phyloP scores from a whole-genome alignment of 2,888 invertebrate genomes.

The Ennomos erosarius region DNA sequence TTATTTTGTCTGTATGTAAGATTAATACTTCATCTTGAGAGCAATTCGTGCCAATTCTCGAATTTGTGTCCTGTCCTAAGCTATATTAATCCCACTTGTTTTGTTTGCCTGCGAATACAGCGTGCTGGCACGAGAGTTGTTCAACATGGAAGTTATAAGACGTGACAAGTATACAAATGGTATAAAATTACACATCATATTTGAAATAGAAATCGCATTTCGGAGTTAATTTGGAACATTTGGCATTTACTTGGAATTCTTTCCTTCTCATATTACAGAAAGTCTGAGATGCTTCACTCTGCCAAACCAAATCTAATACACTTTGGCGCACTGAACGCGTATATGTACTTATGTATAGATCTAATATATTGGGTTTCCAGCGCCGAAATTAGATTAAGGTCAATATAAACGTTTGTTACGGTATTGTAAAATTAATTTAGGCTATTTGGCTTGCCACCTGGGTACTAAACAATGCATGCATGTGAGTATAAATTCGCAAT shows the following conservation, averaged over 20 bases:
- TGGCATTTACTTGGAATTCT: slow-evolving; percentile 9
- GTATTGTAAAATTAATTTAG: slow-evolving; percentile 12
- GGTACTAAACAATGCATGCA: slow-evolving; percentile 3
- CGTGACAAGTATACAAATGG: slow-evolving; percentile 15
- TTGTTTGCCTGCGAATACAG: slow-evolving; percentile 35
- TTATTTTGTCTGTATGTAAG: slow-evolving; percentile 57
- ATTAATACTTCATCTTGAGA: slow-evolving; percentile 55
- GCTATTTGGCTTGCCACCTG: slow-evolving; percentile 16
- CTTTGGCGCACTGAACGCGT: slow-evolving; percentile 14
- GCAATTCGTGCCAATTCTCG: slow-evolving; percentile 53
- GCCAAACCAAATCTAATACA: slow-evolving; percentile 17
- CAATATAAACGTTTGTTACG: slow-evolving; percentile 17
- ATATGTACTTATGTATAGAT: neutral
- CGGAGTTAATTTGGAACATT: neutral
- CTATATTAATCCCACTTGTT: slow-evolving; percentile 54
- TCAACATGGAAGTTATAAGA: slow-evolving; percentile 20
- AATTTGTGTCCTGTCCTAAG: slow-evolving; percentile 43
- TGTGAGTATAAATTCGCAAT: too few species aligned
- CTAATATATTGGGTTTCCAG: slow-evolving; percentile 6
- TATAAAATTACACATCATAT: slow-evolving; percentile 16
- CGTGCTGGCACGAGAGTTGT: slow-evolving; percentile 40
- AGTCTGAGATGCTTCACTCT: slow-evolving; percentile 12
- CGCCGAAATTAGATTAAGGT: slow-evolving; percentile 17
- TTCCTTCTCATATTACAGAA: slow-evolving; percentile 15
- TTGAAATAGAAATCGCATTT: slow-evolving; percentile 10